Conservation (phyloP, 2,888 invertebrate genomes). For the Hybos culiciformis region DNA sequence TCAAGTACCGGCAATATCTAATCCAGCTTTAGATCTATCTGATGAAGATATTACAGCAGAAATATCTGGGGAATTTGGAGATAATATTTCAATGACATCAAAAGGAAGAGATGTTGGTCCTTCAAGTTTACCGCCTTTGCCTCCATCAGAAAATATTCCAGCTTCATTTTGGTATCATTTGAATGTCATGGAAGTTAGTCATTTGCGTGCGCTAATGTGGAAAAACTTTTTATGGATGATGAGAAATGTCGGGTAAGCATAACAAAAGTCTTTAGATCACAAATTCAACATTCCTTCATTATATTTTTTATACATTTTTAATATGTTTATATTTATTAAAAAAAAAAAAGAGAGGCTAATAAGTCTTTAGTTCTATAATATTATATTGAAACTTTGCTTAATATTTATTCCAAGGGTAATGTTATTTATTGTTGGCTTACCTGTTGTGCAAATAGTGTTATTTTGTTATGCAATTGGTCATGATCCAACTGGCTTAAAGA, state of each 20-base stretch:
- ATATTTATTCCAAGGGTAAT: slow-evolving; percentile 45
- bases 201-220: slow-evolving; percentile 74
- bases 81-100: slow-evolving; percentile 67
- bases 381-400: not conserved
- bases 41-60: slow-evolving; percentile 53
- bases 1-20: slow-evolving; percentile 48
- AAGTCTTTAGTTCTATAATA: not conserved
- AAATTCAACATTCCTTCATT: not conserved
- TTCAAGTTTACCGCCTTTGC: slow-evolving; percentile 41
- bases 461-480: slow-evolving; percentile 85
- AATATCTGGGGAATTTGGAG: slow-evolving; percentile 77
- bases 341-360: too few species aligned
- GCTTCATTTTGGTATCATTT: slow-evolving; percentile 42
- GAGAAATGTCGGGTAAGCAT: slow-evolving; percentile 61
- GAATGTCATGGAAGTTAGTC: slow-evolving; percentile 51
- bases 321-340: too few species aligned
- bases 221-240: slow-evolving; percentile 80
- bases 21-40: slow-evolving; percentile 51
- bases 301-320: not conserved
- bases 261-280: slow-evolving; percentile 5
- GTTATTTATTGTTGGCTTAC: slow-evolving; percentile 72
- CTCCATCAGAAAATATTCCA: slow-evolving; percentile 51
- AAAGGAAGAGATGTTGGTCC: slow-evolving; percentile 49
- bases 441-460: slow-evolving; percentile 70
- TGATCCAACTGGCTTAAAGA: slow-evolving; percentile 58